Evolutionary conservation across 2,797 vertebrate genomes (phyloP).

Genomic region (Crocodylus rhombifer): DNA sequence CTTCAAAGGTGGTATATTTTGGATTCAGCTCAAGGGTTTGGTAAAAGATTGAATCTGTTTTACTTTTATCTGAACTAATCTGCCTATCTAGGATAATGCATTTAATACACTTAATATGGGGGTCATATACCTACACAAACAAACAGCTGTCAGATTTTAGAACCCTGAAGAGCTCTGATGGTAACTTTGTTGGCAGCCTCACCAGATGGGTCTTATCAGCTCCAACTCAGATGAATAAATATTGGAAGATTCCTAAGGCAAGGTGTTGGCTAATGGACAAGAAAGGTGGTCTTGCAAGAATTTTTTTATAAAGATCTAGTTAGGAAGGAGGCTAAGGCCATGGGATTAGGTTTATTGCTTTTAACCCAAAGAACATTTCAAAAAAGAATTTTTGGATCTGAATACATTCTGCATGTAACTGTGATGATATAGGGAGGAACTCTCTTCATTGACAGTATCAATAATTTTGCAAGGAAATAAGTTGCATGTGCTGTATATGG

Average conservation of each 20-base stretch:
- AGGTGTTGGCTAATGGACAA: not conserved
- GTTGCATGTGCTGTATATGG: not conserved
- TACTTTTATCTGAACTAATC: conserved; percentile 55
- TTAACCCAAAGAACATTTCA: not conserved
- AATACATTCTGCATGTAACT: not conserved
- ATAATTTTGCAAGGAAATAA: not conserved
- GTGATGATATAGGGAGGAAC: not conserved
- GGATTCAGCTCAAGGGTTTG: conserved; percentile 68
- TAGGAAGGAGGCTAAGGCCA: not conserved
- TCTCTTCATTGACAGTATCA: not conserved
- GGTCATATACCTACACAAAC: not conserved
- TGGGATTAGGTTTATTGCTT: not conserved
- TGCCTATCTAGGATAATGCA: conserved; percentile 20
- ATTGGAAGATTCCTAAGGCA: not conserved
- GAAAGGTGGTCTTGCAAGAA: not conserved
- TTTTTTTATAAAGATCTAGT: not conserved
- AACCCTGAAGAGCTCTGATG: not conserved
- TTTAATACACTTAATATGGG: not conserved
- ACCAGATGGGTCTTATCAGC: not conserved
- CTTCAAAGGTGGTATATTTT: conserved; percentile 29
- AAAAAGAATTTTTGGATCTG: accelerated
- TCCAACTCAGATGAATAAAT: not conserved
- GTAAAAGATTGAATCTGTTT: conserved; percentile 46
- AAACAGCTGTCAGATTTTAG: not conserved
- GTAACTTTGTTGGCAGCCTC: not conserved